Base-by-base conservation (phyloP, 2,797 vertebrate genomes). In the Danio kyathit region DNA sequence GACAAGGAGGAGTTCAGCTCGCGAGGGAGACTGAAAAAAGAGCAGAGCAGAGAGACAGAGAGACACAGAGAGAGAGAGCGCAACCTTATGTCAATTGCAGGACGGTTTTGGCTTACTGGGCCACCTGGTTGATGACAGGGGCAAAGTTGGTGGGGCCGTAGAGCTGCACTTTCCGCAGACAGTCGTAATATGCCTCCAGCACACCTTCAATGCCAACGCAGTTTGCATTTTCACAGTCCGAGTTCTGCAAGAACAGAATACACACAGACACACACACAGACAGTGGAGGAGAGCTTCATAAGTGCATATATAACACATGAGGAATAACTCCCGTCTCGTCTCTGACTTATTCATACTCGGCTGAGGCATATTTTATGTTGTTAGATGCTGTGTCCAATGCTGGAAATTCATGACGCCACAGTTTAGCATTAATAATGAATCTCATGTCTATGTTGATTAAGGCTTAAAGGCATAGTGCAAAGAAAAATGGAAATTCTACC, bases 131-230 rank as follows among this genome's bases (percentile, higher is more conserved):
- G 91, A 99, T 98, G 86, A 99, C 95, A 0, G 98, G 96, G 19
- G 97, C 95, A 1, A 99, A 99, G 92, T 98, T 98, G 83, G 98
- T 99, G 77, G 98, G 98, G 66, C 98, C 98, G 0, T 98, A 99
- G n/a, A 99, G 95, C 92, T 99, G 97, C 80, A 98, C 97, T 0
- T 95, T 96, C 74, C 96, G 94, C 86, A 99, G 94, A 88, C 97
- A 97, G 89, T 96, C 95, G 85, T 98, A 97, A 86, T 99, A 99
- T 8, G 96, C 95, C 92, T 98, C 97, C 84, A 99, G 91, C 9
- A 99, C 97, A 0, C 98, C 98, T 46, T 99, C 97, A 0, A 99
- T 98, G 67, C 97, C 97, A 0, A 93, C 95, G n/a, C 98, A 99
- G 95, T 95, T 98, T 38, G 96, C 95, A 82, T 97, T 96, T 48